Base-by-base conservation (phyloP, 2,888 invertebrate species). In the Brachyopa scutellaris region DNA sequence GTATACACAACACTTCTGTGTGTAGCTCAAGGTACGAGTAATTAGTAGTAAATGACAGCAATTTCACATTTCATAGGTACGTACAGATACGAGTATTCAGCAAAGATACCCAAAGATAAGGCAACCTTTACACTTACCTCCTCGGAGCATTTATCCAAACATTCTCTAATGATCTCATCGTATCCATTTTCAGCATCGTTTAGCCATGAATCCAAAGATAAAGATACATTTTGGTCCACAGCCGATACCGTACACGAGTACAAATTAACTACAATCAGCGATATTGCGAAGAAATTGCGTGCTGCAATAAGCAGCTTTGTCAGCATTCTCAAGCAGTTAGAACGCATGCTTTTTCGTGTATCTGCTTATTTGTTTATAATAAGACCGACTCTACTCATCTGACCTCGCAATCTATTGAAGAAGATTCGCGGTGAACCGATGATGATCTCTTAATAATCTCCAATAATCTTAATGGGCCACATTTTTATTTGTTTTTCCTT, bases 61-160 rank as follows among this genome's bases (percentile, higher is more conserved):
- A 36, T 21, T 33, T 36, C 5, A 11, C 2, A 33, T 1, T n/a
- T n/a, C n/a, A n/a, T n/a, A n/a, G n/a, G n/a, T n/a, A n/a, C n/a
- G n/a, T n/a, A n/a, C n/a, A n/a, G n/a, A n/a, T n/a, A n/a, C n/a
- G n/a, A n/a, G n/a, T n/a, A n/a, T n/a, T n/a, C n/a, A n/a, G n/a
- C n/a, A n/a, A n/a, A n/a, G n/a, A n/a, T n/a, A n/a, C n/a, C n/a
- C n/a, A n/a, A n/a, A n/a, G n/a, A n/a, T n/a, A n/a, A n/a, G n/a
- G n/a, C n/a, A n/a, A n/a, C n/a, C n/a, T n/a, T n/a, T 53, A 33
- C 29, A 42, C 80, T 77, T 82, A 82, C 82, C 82, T 82, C 82
- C 26, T 82, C 11, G 9, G 9, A 5, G 49, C 82, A 82, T 70
- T 72, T 66, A 66, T 77, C 77, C 64, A 61, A 29, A 33, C 82